Evolutionary conservation across 2,113 vertebrate genomes (phyloP).

Genomic region (Heterotilapia buettikoferi): DNA sequence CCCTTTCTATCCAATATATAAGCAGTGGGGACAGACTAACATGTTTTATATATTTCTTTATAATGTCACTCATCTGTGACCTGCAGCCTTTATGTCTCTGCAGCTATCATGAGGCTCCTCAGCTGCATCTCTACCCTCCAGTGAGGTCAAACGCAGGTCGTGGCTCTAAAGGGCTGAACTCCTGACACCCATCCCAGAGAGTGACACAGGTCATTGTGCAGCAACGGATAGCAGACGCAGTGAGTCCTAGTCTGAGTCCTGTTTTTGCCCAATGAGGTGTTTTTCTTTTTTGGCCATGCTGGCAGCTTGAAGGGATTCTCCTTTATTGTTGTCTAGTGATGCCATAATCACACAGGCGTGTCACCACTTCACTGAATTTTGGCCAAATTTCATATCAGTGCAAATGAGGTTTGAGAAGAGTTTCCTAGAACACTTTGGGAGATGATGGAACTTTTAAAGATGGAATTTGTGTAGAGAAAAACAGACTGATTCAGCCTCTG

Average conservation of each 20-base stretch:
- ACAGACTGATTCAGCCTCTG: neutral
- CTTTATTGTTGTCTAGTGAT: slow-evolving; percentile 54
- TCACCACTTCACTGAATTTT: slow-evolving; percentile 20
- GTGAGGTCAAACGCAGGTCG: slow-evolving; percentile 62
- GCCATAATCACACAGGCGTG: slow-evolving; percentile 21
- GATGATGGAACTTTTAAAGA: neutral
- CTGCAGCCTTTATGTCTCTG: slow-evolving; percentile 22
- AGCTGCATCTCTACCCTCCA: slow-evolving; percentile 50
- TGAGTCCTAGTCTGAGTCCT: slow-evolving; percentile 29
- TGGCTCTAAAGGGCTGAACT: slow-evolving; percentile 65
- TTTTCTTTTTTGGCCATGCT: slow-evolving; percentile 20
- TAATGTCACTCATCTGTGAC: neutral
- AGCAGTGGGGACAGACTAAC: neutral
- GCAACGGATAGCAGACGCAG: slow-evolving; percentile 63
- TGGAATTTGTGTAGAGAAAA: slow-evolving; percentile 18
- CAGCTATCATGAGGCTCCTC: slow-evolving; percentile 27
- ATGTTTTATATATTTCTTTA: neutral
- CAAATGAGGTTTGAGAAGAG: slow-evolving; percentile 42
- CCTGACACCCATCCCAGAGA: slow-evolving; percentile 57
- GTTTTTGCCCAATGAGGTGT: slow-evolving; percentile 9
- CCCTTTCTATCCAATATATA: slow-evolving; percentile 1
- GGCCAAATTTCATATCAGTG: slow-evolving; percentile 59
- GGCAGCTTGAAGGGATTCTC: slow-evolving; percentile 11
- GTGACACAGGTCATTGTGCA: slow-evolving; percentile 59
- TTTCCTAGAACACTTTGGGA: slow-evolving; percentile 25